Base-by-base conservation (phyloP, 2,113 vertebrate genomes). In the Apteryx owenii region DNA sequence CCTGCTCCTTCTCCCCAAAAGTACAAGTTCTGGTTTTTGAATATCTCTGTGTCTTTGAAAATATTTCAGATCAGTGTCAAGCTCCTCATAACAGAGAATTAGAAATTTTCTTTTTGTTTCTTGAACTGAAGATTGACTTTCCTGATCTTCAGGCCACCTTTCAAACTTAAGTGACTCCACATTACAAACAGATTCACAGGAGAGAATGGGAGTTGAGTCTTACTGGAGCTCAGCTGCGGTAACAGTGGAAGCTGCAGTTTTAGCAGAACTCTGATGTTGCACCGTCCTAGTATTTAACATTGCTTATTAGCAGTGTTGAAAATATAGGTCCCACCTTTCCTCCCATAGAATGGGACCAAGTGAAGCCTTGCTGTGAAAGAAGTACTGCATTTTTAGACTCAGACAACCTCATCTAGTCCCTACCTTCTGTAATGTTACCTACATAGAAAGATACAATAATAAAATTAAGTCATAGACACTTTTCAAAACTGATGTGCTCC, bases 1-100 rank as follows among this genome's bases (percentile, higher is more conserved):
- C 93, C 95, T 96, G 93, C 91, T 97, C 81, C 81, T 84, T 95
- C 89, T 94, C 29, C 78, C 89, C 84, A 92, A 95, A 94, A 94
- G 77, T 94, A 90, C 61, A 95, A 91, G 87, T 90, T 87, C 68
- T 65, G 56, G 61, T 64, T 60, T 97, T 89, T 94, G 92, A 96
- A 81, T 81, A 36, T 90, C 65, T 85, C 46, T 94, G 17, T 81
- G 5, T 81, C 87, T 89, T 84, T 42, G 70, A 89, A 95, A 93
- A 89, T 76, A 95, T 79, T 95, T 94, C 87, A 91, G 84, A 89
- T 95, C 31, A 11, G 9, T 84, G 95, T 93, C 69, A 78, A 84
- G 23, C 9, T 89, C 69, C 31, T 91, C 33, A 8, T 68, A 85
- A 46, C 6, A 60, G 31, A 81, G 42, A 92, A 87, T 65, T 65